Evolutionary conservation across 2,888 invertebrate genomes (phyloP).

Genomic region (Mythimna lalbum): DNA sequence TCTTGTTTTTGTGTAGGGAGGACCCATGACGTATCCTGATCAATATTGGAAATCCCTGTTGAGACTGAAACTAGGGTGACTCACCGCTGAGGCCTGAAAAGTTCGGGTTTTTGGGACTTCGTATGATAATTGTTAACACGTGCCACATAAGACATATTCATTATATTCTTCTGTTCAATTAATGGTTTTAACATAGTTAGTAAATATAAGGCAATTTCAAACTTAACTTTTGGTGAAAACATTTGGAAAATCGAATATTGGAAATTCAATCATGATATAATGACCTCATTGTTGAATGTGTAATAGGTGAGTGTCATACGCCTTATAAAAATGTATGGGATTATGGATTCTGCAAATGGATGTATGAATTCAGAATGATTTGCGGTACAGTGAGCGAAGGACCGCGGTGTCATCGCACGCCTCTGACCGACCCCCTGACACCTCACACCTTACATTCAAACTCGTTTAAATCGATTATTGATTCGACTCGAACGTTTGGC

Average conservation of each 20-base stretch:
- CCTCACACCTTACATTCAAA: conserved; percentile 56
- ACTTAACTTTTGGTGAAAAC: neutral
- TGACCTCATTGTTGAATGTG: conserved; percentile 1
- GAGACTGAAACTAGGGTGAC: conserved; percentile 55
- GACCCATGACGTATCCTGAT: conserved; percentile 75
- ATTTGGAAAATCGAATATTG: neutral
- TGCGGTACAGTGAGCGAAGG: conserved; percentile 66
- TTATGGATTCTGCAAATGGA: conserved; percentile 44
- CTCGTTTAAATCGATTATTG: conserved; percentile 33
- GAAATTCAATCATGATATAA: neutral
- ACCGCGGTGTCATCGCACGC: conserved; percentile 59
- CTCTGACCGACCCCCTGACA: conserved; percentile 55
- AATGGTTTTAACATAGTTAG: neutral
- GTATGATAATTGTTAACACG: neutral
- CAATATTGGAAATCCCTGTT: conserved; percentile 77
- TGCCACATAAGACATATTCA: neutral
- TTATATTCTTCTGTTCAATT: neutral
- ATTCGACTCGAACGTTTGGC: conserved; percentile 5
- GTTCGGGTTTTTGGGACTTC: conserved; percentile 18
- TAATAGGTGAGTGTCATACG: conserved; percentile 1
- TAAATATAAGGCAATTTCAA: too few species aligned
- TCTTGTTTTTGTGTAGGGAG: conserved; percentile 65
- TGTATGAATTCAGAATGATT: conserved; percentile 61
- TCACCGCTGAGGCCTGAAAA: conserved; percentile 41
- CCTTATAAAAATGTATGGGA: conserved; percentile 7